phyloP scores from a whole-genome alignment of 1,140 invertebrate genomes.

The Microplitis mediator region DNA sequence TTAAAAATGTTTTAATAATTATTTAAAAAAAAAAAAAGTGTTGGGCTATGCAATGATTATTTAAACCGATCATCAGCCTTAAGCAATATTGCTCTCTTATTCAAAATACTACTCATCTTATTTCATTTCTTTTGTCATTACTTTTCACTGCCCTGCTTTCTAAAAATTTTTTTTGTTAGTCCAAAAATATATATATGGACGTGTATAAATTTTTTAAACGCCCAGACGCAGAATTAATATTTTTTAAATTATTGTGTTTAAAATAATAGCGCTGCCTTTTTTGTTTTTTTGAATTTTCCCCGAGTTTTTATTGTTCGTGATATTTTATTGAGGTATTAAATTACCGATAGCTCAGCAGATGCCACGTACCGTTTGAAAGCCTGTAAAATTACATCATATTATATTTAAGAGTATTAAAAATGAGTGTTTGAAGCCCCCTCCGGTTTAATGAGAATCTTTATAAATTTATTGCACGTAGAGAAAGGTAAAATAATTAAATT shows the following conservation, averaged over 20 bases:
- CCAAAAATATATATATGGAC: too few species aligned
- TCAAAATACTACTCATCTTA: not conserved
- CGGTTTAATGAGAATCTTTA: not conserved
- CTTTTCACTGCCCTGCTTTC: conserved; percentile 19
- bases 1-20: too few species aligned
- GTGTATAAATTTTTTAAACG: too few species aligned
- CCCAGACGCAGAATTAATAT: too few species aligned
- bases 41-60: not conserved
- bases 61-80: not conserved
- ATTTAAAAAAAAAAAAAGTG: too few species aligned
- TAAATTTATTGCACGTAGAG: not conserved
- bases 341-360: too few species aligned
- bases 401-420: not conserved
- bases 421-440: not conserved
- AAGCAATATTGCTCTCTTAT: conserved; percentile 5
- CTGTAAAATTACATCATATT: not conserved
- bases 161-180: conserved; percentile 3
- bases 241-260: too few species aligned
- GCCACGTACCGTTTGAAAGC: conserved; percentile 1
- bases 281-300: too few species aligned
- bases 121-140: conserved; percentile 13
- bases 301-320: too few species aligned
- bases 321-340: too few species aligned
- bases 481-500: not conserved
- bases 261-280: too few species aligned